Percentiles rank a stretch among this genome's conserved stretches.
These are phyloP conservation scores for Microcaecilia unicolor DNA, from an alignment of 2,797 vertebrate genomes.

Conservation along the genomic window DNA sequence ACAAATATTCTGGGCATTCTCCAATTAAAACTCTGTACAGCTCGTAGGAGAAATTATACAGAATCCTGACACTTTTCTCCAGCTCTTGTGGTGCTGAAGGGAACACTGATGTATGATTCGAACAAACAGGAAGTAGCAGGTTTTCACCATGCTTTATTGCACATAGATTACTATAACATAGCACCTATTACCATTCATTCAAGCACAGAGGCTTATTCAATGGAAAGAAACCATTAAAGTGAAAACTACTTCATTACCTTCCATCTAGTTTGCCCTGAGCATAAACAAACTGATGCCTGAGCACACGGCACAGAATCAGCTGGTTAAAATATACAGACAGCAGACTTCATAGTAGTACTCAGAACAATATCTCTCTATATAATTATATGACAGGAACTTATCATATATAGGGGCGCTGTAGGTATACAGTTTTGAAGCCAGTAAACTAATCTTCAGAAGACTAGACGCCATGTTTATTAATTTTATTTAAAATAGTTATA, in stretches of 20 bases:
- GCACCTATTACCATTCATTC: slow-evolving; percentile 11
- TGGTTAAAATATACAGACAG: too few species aligned
- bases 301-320: not conserved
- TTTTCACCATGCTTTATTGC: slow-evolving; percentile 16
- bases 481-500: too few species aligned
- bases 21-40: too few species aligned
- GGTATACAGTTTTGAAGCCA: too few species aligned
- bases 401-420: too few species aligned
- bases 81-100: rapidly evolving
- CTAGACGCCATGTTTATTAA: too few species aligned
- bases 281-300: not conserved
- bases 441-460: too few species aligned
- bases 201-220: not conserved
- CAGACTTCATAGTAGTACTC: too few species aligned
- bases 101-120: slow-evolving; percentile 23
- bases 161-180: not conserved
- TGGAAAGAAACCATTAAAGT: not conserved
- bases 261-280: not conserved
- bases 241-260: slow-evolving; percentile 13
- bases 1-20: too few species aligned
- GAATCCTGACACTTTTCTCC: not conserved
- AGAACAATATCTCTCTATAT: too few species aligned
- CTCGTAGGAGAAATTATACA: too few species aligned
- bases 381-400: too few species aligned
- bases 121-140: slow-evolving; percentile 16